Evolutionary conservation across 2,888 invertebrate species (phyloP), one percentile per base, ranked within the genome.

Genomic region (Patella pellucida): DNA sequence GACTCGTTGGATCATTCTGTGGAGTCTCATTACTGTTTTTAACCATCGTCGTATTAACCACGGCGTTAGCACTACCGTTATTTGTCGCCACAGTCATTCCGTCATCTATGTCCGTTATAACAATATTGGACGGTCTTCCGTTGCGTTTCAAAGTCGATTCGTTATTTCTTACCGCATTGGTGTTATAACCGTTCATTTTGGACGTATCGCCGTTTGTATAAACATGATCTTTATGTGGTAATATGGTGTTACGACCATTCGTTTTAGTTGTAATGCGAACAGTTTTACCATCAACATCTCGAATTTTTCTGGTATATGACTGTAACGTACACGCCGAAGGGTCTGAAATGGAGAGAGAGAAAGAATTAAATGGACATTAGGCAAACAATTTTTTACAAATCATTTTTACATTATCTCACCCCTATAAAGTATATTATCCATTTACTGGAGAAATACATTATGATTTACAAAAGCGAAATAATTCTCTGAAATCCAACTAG

Each of bases 241-340:
- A 31, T 50, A 72, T 41, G 56, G 67, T 54, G 54, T 50, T 27
- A 68, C 70, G 69, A n/a, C 54, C 70, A 56, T 52, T 54, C 52
- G n/a, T 31, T 54, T 74, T 76, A 31, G 79, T 76, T 50, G 81
- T 78, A 19, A 81, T 78, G 16, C 80, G 76, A 16, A 78, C 72
- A 9, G 77, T 68, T 31, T 74, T 74, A 15, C 81, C 80, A 23
- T 81, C 79, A 14, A 73, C 73, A n/a, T 76, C 76, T n/a, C 72
- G 68, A 3, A 79, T 74, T 69, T 76, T 79, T 19, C 82, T 78
- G 9, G 82, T 84, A 77, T 84, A 87, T 0, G 86, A 85, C 77
- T 87, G 86, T 3, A 86, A 76, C 1, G 81, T 83, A 68, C 87
- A 87, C 11, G 84, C 79, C 4, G 78, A 73, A 0, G 86, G 81